Percentiles rank a stretch among this genome's conserved stretches.
These are phyloP conservation scores for Nothoprocta pentlandii DNA, from an alignment of 2,113 vertebrate genomes.

Conservation along the genomic window DNA sequence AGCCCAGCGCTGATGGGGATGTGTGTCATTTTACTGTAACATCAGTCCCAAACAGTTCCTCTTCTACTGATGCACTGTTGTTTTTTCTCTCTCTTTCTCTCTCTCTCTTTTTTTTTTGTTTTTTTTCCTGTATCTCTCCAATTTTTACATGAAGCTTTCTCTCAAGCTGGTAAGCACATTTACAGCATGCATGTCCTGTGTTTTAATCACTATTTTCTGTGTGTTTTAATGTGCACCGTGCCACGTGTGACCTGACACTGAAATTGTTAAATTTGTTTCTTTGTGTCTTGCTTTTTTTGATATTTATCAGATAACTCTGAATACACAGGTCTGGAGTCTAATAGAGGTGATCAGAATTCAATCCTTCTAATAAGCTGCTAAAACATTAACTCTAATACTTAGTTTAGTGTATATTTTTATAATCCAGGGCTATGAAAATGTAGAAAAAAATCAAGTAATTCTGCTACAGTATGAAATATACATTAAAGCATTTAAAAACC, in stretches of 20 bases:
- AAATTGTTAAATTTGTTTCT: slow-evolving; percentile 59
- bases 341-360: slow-evolving; percentile 86
- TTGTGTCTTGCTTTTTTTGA: slow-evolving; percentile 65
- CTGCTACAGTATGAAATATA: not conserved
- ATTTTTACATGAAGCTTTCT: slow-evolving; percentile 94
- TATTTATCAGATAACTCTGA: slow-evolving; percentile 85
- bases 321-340: slow-evolving; percentile 85
- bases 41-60: not conserved
- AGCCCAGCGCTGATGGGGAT: slow-evolving; percentile 33
- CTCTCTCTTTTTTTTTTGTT: slow-evolving; percentile 43
- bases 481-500: not conserved
- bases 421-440: slow-evolving; percentile 65
- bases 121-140: slow-evolving; percentile 72
- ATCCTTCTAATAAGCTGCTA: slow-evolving; percentile 71
- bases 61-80: slow-evolving; percentile 79
- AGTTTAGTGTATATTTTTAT: slow-evolving; percentile 51
- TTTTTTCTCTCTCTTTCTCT: slow-evolving; percentile 63
- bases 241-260: not conserved
- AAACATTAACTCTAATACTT: slow-evolving; percentile 73
- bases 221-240: slow-evolving; percentile 54
- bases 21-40: slow-evolving; percentile 30
- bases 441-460: not conserved
- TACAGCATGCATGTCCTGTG: slow-evolving; percentile 81
- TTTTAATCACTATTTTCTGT: slow-evolving; percentile 48
- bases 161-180: slow-evolving; percentile 99